Evolutionary conservation across 2,888 invertebrate genomes (phyloP).

Genomic region (Mythimna pallens): DNA sequence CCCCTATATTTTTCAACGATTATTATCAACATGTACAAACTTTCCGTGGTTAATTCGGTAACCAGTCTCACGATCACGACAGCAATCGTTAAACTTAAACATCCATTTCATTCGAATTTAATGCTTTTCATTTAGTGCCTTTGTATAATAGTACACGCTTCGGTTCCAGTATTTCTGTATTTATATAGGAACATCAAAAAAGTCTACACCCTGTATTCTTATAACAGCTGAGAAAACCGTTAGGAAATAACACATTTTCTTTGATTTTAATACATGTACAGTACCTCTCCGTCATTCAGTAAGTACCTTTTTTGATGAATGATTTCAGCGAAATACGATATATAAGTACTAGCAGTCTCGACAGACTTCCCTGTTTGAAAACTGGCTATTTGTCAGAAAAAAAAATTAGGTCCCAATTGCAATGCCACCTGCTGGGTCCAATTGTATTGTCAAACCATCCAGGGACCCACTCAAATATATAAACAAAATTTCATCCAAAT

Average conservation of each 20-base stretch:
- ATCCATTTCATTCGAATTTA: slow-evolving; percentile 40
- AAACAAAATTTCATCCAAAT: too few relatives aligned
- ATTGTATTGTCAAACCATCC: too few relatives aligned
- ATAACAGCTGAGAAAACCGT: not conserved
- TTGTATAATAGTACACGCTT: slow-evolving; percentile 24
- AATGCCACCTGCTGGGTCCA: too few relatives aligned
- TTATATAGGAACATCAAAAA: not conserved
- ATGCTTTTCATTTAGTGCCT: slow-evolving; percentile 34
- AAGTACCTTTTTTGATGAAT: too few relatives aligned
- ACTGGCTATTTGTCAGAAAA: too few relatives aligned
- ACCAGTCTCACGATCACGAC: slow-evolving; percentile 30
- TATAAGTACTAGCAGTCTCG: too few relatives aligned
- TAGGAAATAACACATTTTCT: not conserved
- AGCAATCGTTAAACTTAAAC: slow-evolving; percentile 45
- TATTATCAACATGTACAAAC: slow-evolving; percentile 36
- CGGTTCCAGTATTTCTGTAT: not conserved
- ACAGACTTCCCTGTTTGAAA: too few relatives aligned
- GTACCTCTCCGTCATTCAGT: too few relatives aligned
- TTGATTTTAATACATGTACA: not conserved
- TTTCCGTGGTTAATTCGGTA: slow-evolving; percentile 26
- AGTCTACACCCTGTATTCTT: not conserved
- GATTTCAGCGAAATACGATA: too few relatives aligned
- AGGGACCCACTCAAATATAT: too few relatives aligned
- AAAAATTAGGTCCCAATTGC: too few relatives aligned
- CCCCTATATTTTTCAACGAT: slow-evolving; percentile 35